These are phyloP conservation scores for Magallana ariakensis DNA, from an alignment of 1,140 invertebrate species.

Conservation along the genomic window DNA sequence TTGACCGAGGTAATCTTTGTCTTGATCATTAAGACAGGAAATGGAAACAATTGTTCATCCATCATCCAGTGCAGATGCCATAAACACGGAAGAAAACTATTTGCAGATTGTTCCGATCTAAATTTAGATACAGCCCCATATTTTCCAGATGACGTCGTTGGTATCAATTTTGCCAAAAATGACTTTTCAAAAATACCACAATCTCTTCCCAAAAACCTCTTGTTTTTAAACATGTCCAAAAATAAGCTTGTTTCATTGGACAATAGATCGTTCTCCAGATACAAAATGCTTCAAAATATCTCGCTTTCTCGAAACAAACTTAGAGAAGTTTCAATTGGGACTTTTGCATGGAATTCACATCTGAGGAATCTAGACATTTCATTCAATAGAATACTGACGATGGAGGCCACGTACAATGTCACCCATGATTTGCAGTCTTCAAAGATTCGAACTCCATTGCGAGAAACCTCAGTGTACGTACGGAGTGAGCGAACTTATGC, in stretches of 20 bases:
- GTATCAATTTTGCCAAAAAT: background rate
- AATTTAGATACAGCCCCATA: background rate
- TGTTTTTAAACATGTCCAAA: background rate
- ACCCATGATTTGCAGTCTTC: background rate
- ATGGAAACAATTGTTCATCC: background rate
- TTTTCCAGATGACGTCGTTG: background rate
- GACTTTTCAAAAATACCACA: background rate
- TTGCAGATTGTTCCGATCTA: background rate
- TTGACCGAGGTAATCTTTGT: background rate
- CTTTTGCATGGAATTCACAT: background rate
- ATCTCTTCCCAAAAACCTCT: background rate
- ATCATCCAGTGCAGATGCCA: background rate
- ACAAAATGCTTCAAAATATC: background rate
- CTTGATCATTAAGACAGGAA: background rate
- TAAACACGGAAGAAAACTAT: background rate
- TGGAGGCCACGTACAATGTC: background rate
- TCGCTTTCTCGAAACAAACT: background rate
- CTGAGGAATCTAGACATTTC: background rate
- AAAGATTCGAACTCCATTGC: background rate
- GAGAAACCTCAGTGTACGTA: constrained; percentile 13
- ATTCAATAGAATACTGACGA: background rate
- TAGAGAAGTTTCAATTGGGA: background rate
- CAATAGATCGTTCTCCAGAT: background rate
- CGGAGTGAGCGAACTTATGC: background rate
- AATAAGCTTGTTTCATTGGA: background rate